These are phyloP conservation scores for Sphaerodactylus townsendi DNA, from an alignment of 2,113 vertebrate genomes.

Conservation along the genomic window DNA sequence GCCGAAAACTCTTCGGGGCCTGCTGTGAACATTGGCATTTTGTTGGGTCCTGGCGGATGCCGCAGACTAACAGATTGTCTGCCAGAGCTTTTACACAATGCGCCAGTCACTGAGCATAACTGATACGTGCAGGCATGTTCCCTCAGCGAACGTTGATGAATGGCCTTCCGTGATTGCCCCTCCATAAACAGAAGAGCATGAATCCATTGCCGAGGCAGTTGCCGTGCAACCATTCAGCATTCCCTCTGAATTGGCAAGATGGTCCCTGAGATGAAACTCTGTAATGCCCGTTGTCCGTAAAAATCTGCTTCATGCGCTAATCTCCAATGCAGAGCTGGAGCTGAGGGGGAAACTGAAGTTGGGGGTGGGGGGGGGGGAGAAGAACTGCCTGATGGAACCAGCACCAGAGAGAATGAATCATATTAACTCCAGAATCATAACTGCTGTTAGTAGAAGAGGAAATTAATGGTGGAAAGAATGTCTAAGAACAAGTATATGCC, in stretches of 20 bases:
- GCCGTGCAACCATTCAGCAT: neutral
- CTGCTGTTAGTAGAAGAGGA: neutral
- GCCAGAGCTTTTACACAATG: neutral
- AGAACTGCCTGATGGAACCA: neutral
- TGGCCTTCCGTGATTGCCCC: conserved; percentile 1
- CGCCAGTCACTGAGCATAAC: neutral
- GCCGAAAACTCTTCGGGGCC: neutral
- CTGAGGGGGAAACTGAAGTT: no score
- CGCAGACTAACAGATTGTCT: neutral
- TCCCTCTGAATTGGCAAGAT: conserved; percentile 3
- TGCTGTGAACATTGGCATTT: neutral
- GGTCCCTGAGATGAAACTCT: neutral
- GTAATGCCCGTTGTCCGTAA: conserved; percentile 19
- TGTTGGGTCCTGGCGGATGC: neutral
- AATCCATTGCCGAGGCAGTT: neutral
- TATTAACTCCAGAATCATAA: neutral
- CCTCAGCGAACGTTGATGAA: conserved; percentile 9
- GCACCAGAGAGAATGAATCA: neutral
- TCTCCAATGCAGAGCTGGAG: neutral
- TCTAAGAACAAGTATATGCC: neutral
- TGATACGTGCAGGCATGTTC: neutral
- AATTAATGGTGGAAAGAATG: neutral
- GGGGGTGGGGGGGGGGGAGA: neutral
- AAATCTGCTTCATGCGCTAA: neutral
- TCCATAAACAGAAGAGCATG: neutral